These are phyloP conservation scores for Trichonephila clavata DNA, from an alignment of 1,140 invertebrate species.

Conservation along the genomic window DNA sequence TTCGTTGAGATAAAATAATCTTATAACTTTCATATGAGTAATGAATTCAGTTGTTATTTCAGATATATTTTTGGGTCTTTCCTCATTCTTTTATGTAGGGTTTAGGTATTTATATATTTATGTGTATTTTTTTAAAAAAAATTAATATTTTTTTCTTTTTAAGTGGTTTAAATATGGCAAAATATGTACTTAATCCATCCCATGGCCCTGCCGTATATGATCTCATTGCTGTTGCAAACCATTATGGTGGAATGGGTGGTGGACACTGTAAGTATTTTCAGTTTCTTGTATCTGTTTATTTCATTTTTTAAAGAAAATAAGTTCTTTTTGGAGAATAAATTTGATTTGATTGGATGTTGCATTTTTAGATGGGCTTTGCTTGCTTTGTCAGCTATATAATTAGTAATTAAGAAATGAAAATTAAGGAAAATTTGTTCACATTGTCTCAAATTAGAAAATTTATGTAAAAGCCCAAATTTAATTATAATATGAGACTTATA, in stretches of 20 bases:
- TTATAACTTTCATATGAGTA: no score
- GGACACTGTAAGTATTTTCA: slow-evolving; percentile 83
- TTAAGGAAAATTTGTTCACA: no score
- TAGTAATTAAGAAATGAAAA: no score
- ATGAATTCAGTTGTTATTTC: neutral
- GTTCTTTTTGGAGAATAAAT: no score
- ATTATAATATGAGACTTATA: no score
- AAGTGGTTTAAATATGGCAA: slow-evolving; percentile 82
- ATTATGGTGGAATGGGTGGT: slow-evolving; percentile 84
- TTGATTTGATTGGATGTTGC: no score
- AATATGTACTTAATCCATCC: slow-evolving; percentile 82
- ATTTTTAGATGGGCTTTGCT: no score
- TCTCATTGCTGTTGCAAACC: slow-evolving; percentile 84
- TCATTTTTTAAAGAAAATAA: no score
- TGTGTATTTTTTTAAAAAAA: neutral
- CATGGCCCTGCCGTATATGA: slow-evolving; percentile 82
- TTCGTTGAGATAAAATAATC: no score
- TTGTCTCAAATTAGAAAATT: no score
- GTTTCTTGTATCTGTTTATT: neutral
- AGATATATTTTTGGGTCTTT: neutral
- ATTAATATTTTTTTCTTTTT: slow-evolving; percentile 61
- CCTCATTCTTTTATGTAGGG: neutral
- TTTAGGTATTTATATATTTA: neutral
- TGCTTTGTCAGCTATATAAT: no score
- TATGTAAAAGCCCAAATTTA: no score